A percentile compares a stretch with the other conserved stretches of the same genome.
Conservation (phyloP, 2,113 vertebrate species). For the Gymnorhina tibicen region DNA sequence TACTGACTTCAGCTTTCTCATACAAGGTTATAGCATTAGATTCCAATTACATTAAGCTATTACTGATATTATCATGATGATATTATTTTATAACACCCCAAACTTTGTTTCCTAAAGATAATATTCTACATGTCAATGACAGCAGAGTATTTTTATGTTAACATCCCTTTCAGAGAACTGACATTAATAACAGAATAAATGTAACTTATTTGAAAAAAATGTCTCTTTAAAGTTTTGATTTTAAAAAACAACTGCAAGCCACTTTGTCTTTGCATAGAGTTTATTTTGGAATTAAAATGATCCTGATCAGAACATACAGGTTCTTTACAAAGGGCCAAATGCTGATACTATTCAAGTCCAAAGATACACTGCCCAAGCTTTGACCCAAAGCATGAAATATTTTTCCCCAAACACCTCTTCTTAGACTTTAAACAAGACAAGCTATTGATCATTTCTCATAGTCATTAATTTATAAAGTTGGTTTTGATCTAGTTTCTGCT, state of each 20-base stretch:
- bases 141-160: background rate
- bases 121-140: background rate
- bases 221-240: background rate
- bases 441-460: background rate
- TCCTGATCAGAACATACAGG: background rate
- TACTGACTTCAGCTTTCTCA: constrained; percentile 7
- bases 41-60: constrained; percentile 38
- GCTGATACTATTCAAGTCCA: background rate
- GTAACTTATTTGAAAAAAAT: background rate
- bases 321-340: background rate
- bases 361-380: background rate
- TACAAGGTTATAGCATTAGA: constrained; percentile 18
- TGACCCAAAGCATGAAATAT: background rate
- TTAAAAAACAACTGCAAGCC: background rate
- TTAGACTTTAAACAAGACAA: background rate
- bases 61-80: background rate
- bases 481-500: background rate
- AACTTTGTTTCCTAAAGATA: background rate
- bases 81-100: background rate
- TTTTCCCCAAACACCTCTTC: background rate
- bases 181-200: background rate
- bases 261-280: background rate
- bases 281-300: background rate
- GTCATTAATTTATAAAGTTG: background rate
- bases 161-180: background rate